Base-by-base conservation (phyloP, 2,888 invertebrate species). In the Orchesella flavescens region DNA sequence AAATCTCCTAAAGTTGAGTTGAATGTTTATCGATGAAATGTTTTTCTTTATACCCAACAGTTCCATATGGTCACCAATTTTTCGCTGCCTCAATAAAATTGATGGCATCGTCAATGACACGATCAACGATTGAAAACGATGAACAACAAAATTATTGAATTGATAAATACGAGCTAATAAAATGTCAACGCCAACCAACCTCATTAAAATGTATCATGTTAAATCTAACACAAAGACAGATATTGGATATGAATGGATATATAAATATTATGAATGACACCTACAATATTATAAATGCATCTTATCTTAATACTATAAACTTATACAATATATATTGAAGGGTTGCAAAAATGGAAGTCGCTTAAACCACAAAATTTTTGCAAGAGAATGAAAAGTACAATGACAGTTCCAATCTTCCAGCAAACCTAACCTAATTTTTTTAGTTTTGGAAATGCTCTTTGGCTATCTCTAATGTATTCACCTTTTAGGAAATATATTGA, bases 1-100 rank as follows among this genome's bases (percentile, higher is more conserved):
- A 44, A 55, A 34, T 59, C 73, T 44, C 73, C 73, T 73, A 34
- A n/a, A n/a, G 34, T 34, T 34, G 34, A 61, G 24, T 66, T 66
- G 66, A 66, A 69, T 9, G 24, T 13, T 53, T 46, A 49, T 46
- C 49, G 34, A 4, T 7, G 34, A 34, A n/a, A 34, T 34, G 34
- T 34, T 34, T 34, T 34, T n/a, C 34, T 7, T 34, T 34, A 34
- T 34, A 34, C 34, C 34, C 2, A 34, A 34, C 34, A 34, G 34
- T 69, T 53, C 69, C 69, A 69, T 69, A 53, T 46, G 69, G 69
- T 5, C 63, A 63, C 63, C 17, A 17, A 34, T 34, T 34, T 34
- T 34, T 34, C 34, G 34, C 7, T 34, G 34, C 34, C 53, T 15
- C 15, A 53, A 15, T 53, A 53, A 53, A 53, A 9, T n/a, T 53